Evolutionary conservation across 2,113 vertebrate species (phyloP), one percentile per base, ranked within the genome.

Genomic region (Notarius lentiginosus): DNA sequence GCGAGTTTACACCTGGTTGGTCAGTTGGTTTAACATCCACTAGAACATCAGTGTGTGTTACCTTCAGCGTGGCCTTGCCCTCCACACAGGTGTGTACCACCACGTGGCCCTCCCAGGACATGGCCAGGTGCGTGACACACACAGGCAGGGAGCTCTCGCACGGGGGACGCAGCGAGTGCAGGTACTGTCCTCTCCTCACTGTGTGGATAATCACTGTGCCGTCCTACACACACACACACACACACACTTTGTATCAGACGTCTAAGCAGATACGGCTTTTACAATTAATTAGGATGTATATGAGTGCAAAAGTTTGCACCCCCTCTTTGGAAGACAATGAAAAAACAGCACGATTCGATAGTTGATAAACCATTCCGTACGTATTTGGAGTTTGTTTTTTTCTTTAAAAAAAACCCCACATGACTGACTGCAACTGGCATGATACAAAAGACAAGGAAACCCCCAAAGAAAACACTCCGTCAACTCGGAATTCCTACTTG

Each of bases 81-180:
- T 98, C 97, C 82, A 96, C 87, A 75, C 96, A 97, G 89, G 97
- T 98, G 91, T 98, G 96, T 65, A 99, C 93, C 61, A 99, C 95
- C 84, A 97, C 93, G 90, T 98, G 97, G 83, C 98, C 97, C 94
- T 99, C 98, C 96, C 95, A 98, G 79, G 98, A 99, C 87, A 99
- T 85, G 51, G 97, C 96, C 91, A 99, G 93, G 85, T 95, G 97
- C 53, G 96, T 96, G 94, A 99, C 93, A 58, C 95, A 96, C 70
- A 96, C 91, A 11, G 96, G 94, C 80, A 98, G 94, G 2, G 96
- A 96, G 91, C 97, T 98, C 89, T 98, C 97, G 87, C 95, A 97
- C 0, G 97, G 97, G 0, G 98, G 98, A 0, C 95, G 94, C 92
- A 99, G 92, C 63, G 96, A 97, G 86, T 96, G 95, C 96, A 99